These are phyloP conservation scores for Diacarnus erythraeanus DNA, from an alignment of 37 sponge, comb jelly and placozoan species.

Conservation along the genomic window DNA sequence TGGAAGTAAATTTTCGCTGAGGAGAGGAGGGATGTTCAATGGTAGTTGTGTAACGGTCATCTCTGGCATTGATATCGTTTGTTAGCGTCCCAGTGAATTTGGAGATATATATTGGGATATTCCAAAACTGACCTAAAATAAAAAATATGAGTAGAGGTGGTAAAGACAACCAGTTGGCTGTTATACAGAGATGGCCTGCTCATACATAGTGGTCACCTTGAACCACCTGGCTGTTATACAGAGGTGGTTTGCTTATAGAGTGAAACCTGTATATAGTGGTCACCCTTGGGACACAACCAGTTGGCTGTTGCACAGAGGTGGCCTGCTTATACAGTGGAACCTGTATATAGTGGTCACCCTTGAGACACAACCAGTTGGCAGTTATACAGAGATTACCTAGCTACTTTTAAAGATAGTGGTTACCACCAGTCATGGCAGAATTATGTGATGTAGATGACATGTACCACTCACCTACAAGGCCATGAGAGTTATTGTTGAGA, in stretches of 20 bases:
- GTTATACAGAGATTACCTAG: too few relatives aligned
- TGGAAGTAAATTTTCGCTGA: constrained; percentile 29
- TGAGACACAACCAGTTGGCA: too few relatives aligned
- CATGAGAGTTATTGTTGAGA: constrained; percentile 44
- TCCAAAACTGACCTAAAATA: constrained; percentile 65
- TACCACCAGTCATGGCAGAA: too few relatives aligned
- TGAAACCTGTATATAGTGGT: neutral
- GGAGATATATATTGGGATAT: constrained; percentile 41
- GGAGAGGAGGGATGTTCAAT: constrained; percentile 27
- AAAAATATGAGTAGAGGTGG: neutral
- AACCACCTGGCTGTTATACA: neutral
- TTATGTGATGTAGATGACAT: too few relatives aligned
- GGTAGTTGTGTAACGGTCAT: constrained; percentile 31
- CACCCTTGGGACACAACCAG: neutral
- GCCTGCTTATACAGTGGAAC: neutral
- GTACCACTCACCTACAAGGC: constrained; percentile 53
- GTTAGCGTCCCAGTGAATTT: neutral
- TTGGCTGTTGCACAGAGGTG: neutral
- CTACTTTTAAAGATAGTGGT: too few relatives aligned
- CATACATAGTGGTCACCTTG: too few relatives aligned
- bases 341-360: too few relatives aligned
- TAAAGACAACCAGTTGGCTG: too few relatives aligned
- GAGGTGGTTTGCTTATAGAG: neutral
- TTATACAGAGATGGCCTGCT: too few relatives aligned
- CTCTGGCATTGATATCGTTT: neutral